phyloP scores from a whole-genome alignment of 2,888 invertebrate species.

The Chymomyza amoena region DNA sequence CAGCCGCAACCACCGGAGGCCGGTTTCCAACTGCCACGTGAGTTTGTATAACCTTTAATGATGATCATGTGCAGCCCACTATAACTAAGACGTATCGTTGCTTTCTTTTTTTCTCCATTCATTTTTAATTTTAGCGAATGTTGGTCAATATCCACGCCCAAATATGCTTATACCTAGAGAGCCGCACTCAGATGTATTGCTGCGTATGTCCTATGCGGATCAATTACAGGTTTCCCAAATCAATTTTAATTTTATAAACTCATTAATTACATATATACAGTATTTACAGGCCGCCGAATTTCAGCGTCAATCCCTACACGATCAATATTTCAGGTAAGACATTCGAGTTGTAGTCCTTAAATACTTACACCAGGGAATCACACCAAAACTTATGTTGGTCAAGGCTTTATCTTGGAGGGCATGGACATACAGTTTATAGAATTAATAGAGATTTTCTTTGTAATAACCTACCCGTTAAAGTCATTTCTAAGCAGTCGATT shows the following conservation, averaged over 20 bases:
- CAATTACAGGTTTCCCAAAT: slow-evolving; percentile 79
- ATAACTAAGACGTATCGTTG: slow-evolving; percentile 14
- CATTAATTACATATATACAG: slow-evolving; percentile 79
- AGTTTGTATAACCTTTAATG: slow-evolving; percentile 78
- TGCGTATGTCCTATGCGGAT: slow-evolving; percentile 79
- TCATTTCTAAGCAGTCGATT: neutral
- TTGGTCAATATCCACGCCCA: slow-evolving; percentile 79
- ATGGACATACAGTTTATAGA: too few species aligned
- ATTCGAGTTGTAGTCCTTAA: neutral
- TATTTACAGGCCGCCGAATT: slow-evolving; percentile 80
- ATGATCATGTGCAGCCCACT: slow-evolving; percentile 18
- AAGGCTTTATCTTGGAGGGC: neutral
- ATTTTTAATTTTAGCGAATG: slow-evolving; percentile 73
- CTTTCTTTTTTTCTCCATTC: neutral
- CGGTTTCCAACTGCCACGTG: slow-evolving; percentile 82
- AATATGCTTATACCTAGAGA: slow-evolving; percentile 80
- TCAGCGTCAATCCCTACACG: slow-evolving; percentile 79
- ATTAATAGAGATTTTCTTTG: too few species aligned
- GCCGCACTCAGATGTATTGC: slow-evolving; percentile 79
- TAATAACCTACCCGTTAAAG: too few species aligned
- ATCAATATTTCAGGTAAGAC: slow-evolving; percentile 79
- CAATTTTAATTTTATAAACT: slow-evolving; percentile 66
- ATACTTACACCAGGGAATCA: slow-evolving; percentile 16
- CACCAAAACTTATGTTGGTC: neutral
- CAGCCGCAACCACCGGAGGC: slow-evolving; percentile 85